These are phyloP conservation scores for Diaphora mendica DNA, from an alignment of 2,888 invertebrate genomes.

Conservation along the genomic window DNA sequence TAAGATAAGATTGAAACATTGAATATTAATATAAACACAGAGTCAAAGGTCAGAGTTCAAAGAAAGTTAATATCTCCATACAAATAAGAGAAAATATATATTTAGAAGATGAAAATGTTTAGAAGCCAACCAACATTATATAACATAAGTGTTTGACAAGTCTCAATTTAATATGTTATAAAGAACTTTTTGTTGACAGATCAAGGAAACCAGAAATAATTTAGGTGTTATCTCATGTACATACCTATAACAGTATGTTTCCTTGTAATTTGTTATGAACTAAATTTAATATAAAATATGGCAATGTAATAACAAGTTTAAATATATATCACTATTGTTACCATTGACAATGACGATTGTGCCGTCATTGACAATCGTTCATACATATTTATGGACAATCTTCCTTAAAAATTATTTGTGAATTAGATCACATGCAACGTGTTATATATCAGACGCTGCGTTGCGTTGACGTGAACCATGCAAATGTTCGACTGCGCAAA, in stretches of 20 bases:
- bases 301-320: too few relatives aligned
- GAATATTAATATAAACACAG: neutral
- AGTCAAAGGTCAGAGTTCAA: neutral
- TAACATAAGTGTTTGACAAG: neutral
- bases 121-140: neutral
- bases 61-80: neutral
- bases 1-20: too few relatives aligned
- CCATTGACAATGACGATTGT: too few relatives aligned
- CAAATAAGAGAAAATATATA: neutral
- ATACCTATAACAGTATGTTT: neutral
- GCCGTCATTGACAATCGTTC: too few relatives aligned
- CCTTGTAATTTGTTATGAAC: neutral
- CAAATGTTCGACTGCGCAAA: too few relatives aligned
- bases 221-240: neutral
- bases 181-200: conserved; percentile 1
- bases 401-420: too few relatives aligned
- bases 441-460: too few relatives aligned
- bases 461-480: too few relatives aligned
- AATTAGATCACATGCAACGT: too few relatives aligned
- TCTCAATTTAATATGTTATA: neutral
- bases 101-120: neutral
- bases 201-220: conserved; percentile 2
- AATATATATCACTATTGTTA: too few relatives aligned
- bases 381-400: too few relatives aligned
- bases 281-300: neutral